Percentiles rank a stretch among this genome's conserved stretches.
These are phyloP conservation scores for Chloroceryle inda DNA, from an alignment of 2,797 vertebrate species.

Conservation along the genomic window DNA sequence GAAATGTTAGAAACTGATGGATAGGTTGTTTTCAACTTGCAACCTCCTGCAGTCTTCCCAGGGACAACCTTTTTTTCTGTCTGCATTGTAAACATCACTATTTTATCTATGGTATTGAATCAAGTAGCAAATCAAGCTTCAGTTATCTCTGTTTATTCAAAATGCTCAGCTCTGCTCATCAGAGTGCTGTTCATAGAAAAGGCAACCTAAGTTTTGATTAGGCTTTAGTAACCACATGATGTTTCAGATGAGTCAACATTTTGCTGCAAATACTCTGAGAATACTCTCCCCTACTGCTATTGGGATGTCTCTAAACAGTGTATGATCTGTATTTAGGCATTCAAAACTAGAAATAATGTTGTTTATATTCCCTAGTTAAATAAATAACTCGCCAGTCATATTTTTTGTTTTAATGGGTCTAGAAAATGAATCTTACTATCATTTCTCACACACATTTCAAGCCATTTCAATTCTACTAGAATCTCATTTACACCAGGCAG, in stretches of 20 bases:
- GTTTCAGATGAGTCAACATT: neutral
- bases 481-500: neutral
- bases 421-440: neutral
- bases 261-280: neutral
- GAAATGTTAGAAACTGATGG: neutral
- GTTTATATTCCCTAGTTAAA: neutral
- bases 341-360: neutral
- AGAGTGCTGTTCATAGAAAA: neutral
- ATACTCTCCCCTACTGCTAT: neutral
- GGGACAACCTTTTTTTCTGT: neutral
- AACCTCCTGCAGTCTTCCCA: neutral
- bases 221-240: neutral
- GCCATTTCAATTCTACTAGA: neutral
- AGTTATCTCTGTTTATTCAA: neutral
- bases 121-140: neutral
- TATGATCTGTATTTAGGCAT: neutral
- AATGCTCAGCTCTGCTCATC: neutral
- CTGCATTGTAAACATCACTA: neutral
- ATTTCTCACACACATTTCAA: neutral
- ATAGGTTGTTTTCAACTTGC: neutral
- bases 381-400: neutral
- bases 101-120: neutral
- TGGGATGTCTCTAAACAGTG: neutral
- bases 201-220: neutral
- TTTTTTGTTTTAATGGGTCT: neutral